Conservation (phyloP, 2,113 vertebrate genomes). For the Pterocles orientalis region DNA sequence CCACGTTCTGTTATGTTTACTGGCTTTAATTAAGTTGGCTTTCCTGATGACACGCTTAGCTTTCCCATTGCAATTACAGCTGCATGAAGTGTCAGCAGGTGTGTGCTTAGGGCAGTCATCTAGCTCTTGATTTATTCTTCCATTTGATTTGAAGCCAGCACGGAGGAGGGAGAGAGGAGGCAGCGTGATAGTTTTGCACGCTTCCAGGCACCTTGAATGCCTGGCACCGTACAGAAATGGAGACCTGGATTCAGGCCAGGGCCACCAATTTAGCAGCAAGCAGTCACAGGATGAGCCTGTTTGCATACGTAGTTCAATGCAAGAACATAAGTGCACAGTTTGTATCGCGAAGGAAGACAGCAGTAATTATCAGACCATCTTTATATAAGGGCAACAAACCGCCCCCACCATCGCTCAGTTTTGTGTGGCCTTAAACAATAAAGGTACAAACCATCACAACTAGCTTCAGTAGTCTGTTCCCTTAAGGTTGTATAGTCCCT, state of each 20-base stretch:
- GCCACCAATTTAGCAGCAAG: not conserved
- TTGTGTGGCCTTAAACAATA: not conserved
- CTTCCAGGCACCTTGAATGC: not conserved
- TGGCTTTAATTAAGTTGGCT: constrained; percentile 44
- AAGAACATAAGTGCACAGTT: not conserved
- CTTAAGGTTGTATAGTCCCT: not conserved
- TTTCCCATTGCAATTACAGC: constrained; percentile 22
- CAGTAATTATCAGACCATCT: not conserved
- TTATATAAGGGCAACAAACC: not conserved
- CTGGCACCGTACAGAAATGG: not conserved
- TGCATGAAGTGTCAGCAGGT: constrained; percentile 46
- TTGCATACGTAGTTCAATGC: not conserved
- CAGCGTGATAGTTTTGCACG: not conserved
- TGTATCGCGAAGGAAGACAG: not conserved
- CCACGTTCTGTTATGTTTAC: constrained; percentile 17
- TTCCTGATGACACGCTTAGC: not conserved
- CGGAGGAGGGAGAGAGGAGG: not conserved
- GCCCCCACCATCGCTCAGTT: not conserved
- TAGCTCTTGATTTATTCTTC: constrained; percentile 11
- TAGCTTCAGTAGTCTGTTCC: not conserved
- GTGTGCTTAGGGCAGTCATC: not conserved
- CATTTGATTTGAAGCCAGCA: constrained; percentile 13
- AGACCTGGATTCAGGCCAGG: not conserved
- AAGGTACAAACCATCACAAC: not conserved
- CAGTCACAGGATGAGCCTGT: not conserved